Percentiles rank a stretch among this genome's conserved stretches.
Evolutionary conservation across 2,797 vertebrate genomes (phyloP).

Genomic region (Scyliorhinus canicula): DNA sequence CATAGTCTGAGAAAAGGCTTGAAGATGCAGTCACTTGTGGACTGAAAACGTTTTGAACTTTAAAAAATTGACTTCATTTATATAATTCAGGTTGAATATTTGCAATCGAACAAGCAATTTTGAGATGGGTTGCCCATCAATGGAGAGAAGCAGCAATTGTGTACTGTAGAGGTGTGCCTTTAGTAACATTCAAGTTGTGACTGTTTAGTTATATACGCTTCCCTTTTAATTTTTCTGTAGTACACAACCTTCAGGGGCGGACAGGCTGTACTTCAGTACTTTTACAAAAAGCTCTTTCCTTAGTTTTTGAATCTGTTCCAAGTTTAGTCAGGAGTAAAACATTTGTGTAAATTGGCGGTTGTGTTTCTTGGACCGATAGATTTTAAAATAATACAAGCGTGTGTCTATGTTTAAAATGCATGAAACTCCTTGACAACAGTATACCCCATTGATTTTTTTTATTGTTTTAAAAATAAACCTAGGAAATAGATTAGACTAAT

Average conservation of each 20-base stretch:
- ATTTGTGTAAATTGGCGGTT: not conserved
- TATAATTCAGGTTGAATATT: not conserved
- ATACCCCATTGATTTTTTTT: not conserved
- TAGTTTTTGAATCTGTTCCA: not conserved
- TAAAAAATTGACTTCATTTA: not conserved
- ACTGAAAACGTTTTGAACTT: not conserved
- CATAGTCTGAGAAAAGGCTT: not conserved
- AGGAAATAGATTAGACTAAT: not conserved
- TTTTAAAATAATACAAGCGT: not conserved
- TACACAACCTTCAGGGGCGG: not conserved
- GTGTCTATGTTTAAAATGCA: not conserved
- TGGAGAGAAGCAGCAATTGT: not conserved
- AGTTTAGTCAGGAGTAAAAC: constrained; percentile 4
- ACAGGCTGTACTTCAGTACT: not conserved
- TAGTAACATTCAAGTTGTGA: not conserved
- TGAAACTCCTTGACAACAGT: not conserved
- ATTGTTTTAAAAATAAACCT: not conserved
- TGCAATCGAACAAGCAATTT: not conserved
- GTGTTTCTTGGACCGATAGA: not conserved
- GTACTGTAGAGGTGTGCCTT: not conserved
- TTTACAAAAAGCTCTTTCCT: not conserved
- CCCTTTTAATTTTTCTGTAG: not conserved
- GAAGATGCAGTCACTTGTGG: not conserved
- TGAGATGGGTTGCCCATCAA: not conserved
- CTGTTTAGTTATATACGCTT: not conserved